Percentiles rank a stretch among this genome's conserved stretches.
Conservation (phyloP, 2,113 vertebrate genomes). For the Anseranas semipalmata region DNA sequence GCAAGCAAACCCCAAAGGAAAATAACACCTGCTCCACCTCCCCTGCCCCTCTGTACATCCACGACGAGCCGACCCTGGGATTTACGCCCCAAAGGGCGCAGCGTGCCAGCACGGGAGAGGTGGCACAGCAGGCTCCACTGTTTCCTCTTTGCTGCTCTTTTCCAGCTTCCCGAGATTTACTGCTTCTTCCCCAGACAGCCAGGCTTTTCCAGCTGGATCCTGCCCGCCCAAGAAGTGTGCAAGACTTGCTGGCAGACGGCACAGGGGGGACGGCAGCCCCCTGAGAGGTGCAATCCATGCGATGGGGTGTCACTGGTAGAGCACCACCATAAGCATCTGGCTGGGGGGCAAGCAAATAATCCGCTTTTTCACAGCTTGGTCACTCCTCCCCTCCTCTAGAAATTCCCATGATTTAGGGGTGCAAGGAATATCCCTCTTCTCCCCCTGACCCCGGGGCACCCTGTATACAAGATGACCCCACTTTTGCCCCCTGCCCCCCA, state of each 20-base stretch:
- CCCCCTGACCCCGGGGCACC: rapidly evolving
- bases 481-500: not conserved
- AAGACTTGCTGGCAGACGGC: not conserved
- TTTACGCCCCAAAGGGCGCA: rapidly evolving
- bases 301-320: rapidly evolving
- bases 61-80: rapidly evolving
- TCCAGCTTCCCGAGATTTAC: constrained; percentile 61
- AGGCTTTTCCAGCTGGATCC: constrained; percentile 60
- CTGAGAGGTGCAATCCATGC: rapidly evolving
- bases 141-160: constrained; percentile 25
- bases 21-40: not conserved
- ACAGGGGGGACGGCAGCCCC: not conserved
- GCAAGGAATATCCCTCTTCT: rapidly evolving
- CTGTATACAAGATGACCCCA: not conserved
- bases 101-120: not conserved
- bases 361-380: not conserved
- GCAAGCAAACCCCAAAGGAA: not conserved
- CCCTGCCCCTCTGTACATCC: not conserved
- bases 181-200: constrained; percentile 35
- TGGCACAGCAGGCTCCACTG: rapidly evolving
- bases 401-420: not conserved
- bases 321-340: rapidly evolving
- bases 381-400: not conserved
- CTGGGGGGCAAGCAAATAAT: not conserved
- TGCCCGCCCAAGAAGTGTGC: not conserved